Conservation (phyloP, 2,113 vertebrate species). For the Paraplagusia blochii region DNA sequence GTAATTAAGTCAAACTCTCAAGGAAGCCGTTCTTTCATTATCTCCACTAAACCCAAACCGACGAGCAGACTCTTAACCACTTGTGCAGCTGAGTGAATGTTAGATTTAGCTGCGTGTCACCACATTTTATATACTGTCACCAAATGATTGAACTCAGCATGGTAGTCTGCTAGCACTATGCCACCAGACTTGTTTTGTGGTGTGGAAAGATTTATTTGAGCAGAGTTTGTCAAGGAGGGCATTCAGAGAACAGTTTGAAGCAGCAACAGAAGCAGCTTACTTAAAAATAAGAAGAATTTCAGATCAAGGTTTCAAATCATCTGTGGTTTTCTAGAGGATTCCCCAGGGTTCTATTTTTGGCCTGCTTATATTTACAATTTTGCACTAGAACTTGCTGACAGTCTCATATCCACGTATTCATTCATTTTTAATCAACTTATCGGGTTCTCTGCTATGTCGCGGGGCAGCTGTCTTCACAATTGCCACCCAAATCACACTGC, state of each 20-base stretch:
- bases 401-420: no score
- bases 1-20: conserved; percentile 34
- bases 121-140: conserved; percentile 27
- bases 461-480: no score
- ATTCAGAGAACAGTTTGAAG: conserved; percentile 38
- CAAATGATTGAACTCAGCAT: conserved; percentile 24
- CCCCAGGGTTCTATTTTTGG: no score
- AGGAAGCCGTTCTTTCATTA: conserved; percentile 38
- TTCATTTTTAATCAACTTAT: no score
- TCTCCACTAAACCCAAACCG: conserved; percentile 46
- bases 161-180: conserved; percentile 17
- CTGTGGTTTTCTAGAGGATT: no score
- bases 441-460: no score
- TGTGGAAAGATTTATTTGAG: conserved; percentile 54
- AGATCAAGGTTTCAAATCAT: no score
- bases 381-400: no score
- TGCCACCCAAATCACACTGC: no score
- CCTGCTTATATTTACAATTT: no score
- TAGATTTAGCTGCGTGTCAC: conserved; percentile 26
- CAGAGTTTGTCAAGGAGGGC: conserved; percentile 48
- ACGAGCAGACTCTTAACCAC: conserved; percentile 26
- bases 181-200: conserved; percentile 37
- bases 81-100: conserved; percentile 10
- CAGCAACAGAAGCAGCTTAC: conserved; percentile 17
- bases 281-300: no score